Percentiles rank a stretch among this genome's conserved stretches.
phyloP scores from a whole-genome alignment of 2,888 invertebrate genomes.

The Trisateles emortualis region DNA sequence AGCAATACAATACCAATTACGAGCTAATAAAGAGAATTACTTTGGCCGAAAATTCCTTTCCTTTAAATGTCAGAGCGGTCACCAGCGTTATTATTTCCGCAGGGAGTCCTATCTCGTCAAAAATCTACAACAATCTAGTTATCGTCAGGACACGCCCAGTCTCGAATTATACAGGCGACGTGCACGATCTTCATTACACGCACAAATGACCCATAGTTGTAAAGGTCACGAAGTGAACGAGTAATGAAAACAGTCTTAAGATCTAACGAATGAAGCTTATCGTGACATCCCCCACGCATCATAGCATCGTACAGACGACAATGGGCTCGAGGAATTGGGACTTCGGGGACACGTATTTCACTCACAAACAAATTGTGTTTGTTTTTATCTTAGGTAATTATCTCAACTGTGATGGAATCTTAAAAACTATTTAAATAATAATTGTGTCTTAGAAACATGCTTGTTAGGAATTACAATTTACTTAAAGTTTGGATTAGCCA shows the following conservation, averaged over 20 bases:
- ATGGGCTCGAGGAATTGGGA: conserved; percentile 68
- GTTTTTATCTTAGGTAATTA: conserved; percentile 40
- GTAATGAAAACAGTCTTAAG: conserved; percentile 62
- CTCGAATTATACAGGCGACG: conserved; percentile 51
- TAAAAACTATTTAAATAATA: conserved; percentile 40
- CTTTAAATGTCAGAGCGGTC: conserved; percentile 57
- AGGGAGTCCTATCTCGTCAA: conserved; percentile 56
- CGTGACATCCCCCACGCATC: conserved; percentile 73
- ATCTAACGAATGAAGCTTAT: conserved; percentile 65
- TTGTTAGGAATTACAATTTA: too few species aligned
- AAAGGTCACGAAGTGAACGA: conserved; percentile 61
- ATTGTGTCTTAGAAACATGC: conserved; percentile 24
- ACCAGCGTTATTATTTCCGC: conserved; percentile 58
- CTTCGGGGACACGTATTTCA: conserved; percentile 59
- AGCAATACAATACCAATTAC: conserved; percentile 62
- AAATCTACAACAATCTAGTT: conserved; percentile 64
- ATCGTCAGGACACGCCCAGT: conserved; percentile 56
- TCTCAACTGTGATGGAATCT: conserved; percentile 46
- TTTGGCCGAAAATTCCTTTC: conserved; percentile 49
- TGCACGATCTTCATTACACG: conserved; percentile 69
- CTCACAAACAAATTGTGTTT: conserved; percentile 59
- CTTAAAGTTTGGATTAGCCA: too few species aligned
- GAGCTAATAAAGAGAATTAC: conserved; percentile 56
- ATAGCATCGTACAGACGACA: conserved; percentile 70
- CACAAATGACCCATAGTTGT: conserved; percentile 57